A percentile compares a stretch with the other conserved stretches of the same genome.
phyloP scores from a whole-genome alignment of 2,113 vertebrate species.

The Myocastor coypus region DNA sequence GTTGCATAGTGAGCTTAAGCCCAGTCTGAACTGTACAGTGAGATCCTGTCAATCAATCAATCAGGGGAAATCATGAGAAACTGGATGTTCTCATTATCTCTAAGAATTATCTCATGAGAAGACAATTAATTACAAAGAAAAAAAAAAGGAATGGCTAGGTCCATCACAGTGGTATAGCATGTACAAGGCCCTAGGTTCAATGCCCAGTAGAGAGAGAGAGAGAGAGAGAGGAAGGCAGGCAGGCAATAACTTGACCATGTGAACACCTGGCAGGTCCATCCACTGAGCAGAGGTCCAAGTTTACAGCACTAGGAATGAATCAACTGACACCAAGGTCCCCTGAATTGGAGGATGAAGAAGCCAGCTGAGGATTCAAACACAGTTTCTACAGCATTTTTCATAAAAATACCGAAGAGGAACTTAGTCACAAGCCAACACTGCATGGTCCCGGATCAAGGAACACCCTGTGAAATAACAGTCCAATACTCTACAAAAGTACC shows the following conservation, averaged over 20 bases:
- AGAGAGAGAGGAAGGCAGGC: neutral
- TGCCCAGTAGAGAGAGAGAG: neutral
- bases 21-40: neutral
- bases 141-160: neutral
- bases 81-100: neutral
- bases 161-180: neutral
- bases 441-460: neutral
- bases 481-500: neutral
- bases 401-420: neutral
- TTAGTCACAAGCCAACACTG: neutral
- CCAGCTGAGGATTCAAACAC: too few species aligned
- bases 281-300: neutral
- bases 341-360: rapidly evolving
- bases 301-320: neutral
- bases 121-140: neutral
- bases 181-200: neutral
- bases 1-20: neutral
- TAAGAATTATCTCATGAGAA: neutral
- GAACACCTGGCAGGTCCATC: neutral
- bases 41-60: neutral
- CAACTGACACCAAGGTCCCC: rapidly evolving
- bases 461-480: too few species aligned
- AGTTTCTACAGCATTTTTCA: rapidly evolving
- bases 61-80: neutral
- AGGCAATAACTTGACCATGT: neutral